A percentile compares a stretch with the other conserved stretches of the same genome.
These are phyloP conservation scores for Mobula birostris DNA, from an alignment of 2,113 vertebrate genomes.

Conservation along the genomic window DNA sequence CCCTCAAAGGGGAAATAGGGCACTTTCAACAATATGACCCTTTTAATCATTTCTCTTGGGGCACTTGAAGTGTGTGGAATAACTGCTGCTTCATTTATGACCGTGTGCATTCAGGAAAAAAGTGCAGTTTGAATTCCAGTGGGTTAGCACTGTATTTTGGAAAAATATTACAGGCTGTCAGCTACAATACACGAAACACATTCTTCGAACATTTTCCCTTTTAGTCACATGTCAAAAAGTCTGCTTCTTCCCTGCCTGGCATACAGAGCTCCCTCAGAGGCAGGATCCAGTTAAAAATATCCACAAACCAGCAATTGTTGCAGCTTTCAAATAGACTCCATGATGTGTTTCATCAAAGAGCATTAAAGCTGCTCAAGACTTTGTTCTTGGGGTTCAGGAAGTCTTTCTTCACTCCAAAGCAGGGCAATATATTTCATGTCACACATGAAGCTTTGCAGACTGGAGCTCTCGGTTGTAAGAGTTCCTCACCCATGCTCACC, in stretches of 20 bases:
- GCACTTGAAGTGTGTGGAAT: not conserved
- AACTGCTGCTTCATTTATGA: not conserved
- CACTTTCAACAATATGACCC: not conserved
- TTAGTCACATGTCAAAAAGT: not conserved
- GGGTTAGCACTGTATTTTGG: not conserved
- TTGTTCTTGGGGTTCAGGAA: not conserved
- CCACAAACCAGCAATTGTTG: not conserved
- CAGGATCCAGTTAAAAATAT: slow-evolving; percentile 4
- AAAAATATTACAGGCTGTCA: not conserved
- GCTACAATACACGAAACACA: not conserved
- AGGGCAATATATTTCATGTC: not conserved
- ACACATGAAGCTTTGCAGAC: not conserved
- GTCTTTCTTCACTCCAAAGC: not conserved
- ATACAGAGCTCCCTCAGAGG: not conserved
- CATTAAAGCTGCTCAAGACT: not conserved
- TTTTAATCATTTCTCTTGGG: not conserved
- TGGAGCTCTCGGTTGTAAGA: too few relatives aligned
- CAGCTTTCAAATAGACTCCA: too few relatives aligned
- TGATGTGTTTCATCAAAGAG: too few relatives aligned
- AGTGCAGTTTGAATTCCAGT: not conserved
- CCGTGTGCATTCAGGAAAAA: not conserved
- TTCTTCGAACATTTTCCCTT: not conserved
- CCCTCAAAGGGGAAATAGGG: not conserved
- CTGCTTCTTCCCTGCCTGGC: not conserved
- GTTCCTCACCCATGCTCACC: not conserved